Conservation (phyloP, 1,140 invertebrate species). For the Heliconius himera region DNA sequence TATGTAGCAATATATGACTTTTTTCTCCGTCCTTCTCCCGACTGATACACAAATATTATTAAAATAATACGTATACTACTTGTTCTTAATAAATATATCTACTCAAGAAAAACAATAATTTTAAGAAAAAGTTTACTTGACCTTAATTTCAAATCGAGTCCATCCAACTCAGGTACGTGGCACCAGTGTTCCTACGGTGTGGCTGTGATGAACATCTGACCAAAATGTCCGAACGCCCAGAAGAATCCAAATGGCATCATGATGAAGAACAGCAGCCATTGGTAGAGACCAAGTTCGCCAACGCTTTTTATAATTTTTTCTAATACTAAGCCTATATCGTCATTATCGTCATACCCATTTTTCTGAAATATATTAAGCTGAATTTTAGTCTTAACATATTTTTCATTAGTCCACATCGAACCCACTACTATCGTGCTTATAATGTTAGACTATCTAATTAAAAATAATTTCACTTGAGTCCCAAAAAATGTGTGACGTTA, state of each 20-base stretch:
- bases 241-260: conserved; percentile 57
- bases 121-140: conserved; percentile 21
- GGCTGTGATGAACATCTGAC: conserved; percentile 63
- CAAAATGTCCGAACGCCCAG: conserved; percentile 56
- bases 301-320: conserved; percentile 43
- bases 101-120: background rate
- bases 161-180: conserved; percentile 53
- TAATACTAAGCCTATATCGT: conserved; percentile 32
- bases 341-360: conserved; percentile 10
- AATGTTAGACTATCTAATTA: no score
- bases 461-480: background rate
- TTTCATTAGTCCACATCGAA: no score
- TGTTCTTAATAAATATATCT: no score
- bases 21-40: no score
- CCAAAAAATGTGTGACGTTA: no score
- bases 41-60: no score
- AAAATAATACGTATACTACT: no score
- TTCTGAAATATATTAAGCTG: conserved; percentile 15
- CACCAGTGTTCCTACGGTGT: conserved; percentile 66
- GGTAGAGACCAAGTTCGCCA: conserved; percentile 60
- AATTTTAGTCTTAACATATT: no score
- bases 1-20: no score
- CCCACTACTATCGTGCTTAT: no score
- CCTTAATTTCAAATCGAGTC: conserved; percentile 52
- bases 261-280: conserved; percentile 50